phyloP scores from a whole-genome alignment of 2,888 invertebrate genomes.

The Chaetogeoica ovagalla region DNA sequence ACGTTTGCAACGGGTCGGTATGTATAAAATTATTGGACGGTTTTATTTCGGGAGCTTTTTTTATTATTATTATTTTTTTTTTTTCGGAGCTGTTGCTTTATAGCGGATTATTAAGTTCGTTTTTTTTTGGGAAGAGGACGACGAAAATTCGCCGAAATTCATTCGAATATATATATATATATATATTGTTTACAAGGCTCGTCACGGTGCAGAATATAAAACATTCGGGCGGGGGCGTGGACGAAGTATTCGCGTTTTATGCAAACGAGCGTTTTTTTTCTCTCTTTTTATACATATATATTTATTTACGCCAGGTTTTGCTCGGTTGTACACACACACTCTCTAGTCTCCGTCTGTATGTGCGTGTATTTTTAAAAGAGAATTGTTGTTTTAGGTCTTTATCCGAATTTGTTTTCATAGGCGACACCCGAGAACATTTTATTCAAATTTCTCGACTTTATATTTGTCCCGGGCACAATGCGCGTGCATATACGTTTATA shows the following conservation, averaged over 20 bases:
- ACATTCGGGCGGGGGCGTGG: conserved; percentile 10
- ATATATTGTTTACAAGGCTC: conserved; percentile 38
- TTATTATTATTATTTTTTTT: conserved; percentile 22
- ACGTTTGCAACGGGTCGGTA: not conserved
- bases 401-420: conserved; percentile 51
- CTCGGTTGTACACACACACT: not conserved
- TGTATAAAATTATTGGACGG: conserved; percentile 3
- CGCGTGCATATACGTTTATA: not conserved
- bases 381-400: conserved; percentile 49
- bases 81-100: conserved; percentile 38
- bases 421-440: conserved; percentile 26
- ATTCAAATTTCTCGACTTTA: conserved; percentile 35
- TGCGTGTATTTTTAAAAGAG: not conserved
- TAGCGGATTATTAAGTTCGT: conserved; percentile 46
- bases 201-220: conserved; percentile 44
- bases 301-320: conserved; percentile 43
- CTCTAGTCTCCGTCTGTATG: too few relatives aligned
- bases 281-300: conserved; percentile 41
- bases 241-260: conserved; percentile 40
- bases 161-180: conserved; percentile 21
- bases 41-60: conserved; percentile 19
- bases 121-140: conserved; percentile 20
- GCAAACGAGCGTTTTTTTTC: conserved; percentile 45
- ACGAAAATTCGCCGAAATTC: conserved; percentile 44
- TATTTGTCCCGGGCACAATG: conserved; percentile 1